Percentiles rank a stretch among this genome's conserved stretches.
Conservation (phyloP, 2,797 vertebrate species). For the Manis crassicaudata region DNA sequence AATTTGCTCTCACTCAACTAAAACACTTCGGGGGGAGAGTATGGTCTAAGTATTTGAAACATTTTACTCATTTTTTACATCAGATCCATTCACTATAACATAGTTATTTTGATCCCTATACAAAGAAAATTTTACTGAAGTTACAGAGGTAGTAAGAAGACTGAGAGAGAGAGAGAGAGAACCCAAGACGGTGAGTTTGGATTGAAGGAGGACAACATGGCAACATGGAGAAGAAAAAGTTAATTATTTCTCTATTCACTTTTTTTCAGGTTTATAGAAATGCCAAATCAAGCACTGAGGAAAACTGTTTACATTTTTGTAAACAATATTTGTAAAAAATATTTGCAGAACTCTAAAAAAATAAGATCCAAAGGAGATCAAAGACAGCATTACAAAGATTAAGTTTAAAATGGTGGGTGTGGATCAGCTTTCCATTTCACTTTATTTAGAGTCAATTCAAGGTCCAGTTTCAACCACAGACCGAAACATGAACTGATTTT, state of each 20-base stretch:
- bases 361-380: slow-evolving; percentile 9
- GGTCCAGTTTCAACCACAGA: not conserved
- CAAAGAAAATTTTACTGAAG: not conserved
- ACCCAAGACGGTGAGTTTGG: not conserved
- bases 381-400: slow-evolving; percentile 23
- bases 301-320: not conserved
- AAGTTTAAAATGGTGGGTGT: not conserved
- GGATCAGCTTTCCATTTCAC: not conserved
- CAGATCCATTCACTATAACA: not conserved
- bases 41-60: not conserved
- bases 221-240: not conserved
- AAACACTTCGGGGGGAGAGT: not conserved
- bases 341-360: not conserved
- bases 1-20: not conserved
- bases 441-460: slow-evolving; percentile 26
- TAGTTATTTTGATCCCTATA: not conserved
- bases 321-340: too few relatives aligned
- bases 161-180: not conserved
- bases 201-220: not conserved
- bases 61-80: not conserved
- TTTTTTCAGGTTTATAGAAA: slow-evolving; percentile 23
- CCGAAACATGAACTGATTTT: slow-evolving; percentile 48
- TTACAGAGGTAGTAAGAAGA: not conserved
- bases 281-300: not conserved
- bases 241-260: not conserved